phyloP scores from a whole-genome alignment of 2,888 invertebrate genomes.

The Penaeus monodon region DNA sequence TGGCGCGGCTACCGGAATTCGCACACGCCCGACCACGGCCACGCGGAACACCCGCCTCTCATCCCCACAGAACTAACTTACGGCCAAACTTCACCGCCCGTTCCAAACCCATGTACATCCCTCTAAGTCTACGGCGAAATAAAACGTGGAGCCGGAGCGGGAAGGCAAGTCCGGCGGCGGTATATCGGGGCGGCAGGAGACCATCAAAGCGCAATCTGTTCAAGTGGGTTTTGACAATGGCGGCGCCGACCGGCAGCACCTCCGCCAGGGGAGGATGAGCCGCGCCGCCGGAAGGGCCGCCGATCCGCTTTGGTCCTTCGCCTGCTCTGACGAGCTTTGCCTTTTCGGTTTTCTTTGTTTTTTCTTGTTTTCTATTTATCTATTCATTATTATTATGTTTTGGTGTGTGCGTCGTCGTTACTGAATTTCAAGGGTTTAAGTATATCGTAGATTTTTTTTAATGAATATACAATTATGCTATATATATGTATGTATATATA shows the following conservation, averaged over 20 bases:
- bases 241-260: neutral
- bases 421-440: too few relatives aligned
- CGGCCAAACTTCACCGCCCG: too few relatives aligned
- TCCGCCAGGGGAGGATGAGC: constrained; percentile 21
- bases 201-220: constrained; percentile 23
- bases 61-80: neutral
- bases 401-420: too few relatives aligned
- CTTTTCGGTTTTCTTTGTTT: too few relatives aligned
- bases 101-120: neutral
- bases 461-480: constrained; percentile 14
- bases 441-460: neutral
- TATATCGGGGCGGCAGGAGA: neutral
- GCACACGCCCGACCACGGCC: neutral
- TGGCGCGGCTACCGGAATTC: constrained; percentile 20
- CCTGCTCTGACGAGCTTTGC: too few relatives aligned
- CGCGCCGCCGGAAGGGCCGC: neutral
- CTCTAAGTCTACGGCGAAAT: neutral
- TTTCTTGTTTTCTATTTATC: too few relatives aligned
- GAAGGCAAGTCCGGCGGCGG: neutral
- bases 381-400: too few relatives aligned
- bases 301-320: too few relatives aligned
- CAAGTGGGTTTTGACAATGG: constrained; percentile 28
- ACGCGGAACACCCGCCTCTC: neutral
- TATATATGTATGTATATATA: neutral
- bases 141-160: too few relatives aligned